Conservation (phyloP, 1,140 invertebrate species). For the Camponotus pennsylvanicus region DNA sequence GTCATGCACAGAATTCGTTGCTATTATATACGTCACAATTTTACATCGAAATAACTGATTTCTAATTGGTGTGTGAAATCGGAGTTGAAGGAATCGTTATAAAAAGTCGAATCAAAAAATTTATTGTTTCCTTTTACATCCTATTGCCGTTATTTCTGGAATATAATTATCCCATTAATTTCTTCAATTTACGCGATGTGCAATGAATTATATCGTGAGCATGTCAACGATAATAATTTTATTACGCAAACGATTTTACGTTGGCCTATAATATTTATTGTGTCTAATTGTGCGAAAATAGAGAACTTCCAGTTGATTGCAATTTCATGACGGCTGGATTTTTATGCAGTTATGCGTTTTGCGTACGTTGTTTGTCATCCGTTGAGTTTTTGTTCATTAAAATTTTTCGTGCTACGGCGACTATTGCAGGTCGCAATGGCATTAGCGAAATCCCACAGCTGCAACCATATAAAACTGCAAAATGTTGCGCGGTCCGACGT, state of each 20-base stretch:
- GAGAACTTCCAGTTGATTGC: conserved; percentile 58
- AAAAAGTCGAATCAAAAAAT: not conserved
- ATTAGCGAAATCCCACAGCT: conserved; percentile 54
- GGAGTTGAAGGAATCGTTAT: too few relatives aligned
- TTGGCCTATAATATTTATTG: conserved; percentile 49
- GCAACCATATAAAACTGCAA: conserved; percentile 35
- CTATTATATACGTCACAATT: too few relatives aligned
- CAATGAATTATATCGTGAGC: conserved; percentile 26
- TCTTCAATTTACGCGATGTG: conserved; percentile 37
- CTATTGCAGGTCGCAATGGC: conserved; percentile 38
- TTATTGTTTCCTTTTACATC: not conserved
- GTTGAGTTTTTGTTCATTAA: conserved; percentile 60
- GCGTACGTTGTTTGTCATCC: conserved; percentile 47
- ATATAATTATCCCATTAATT: conserved; percentile 18
- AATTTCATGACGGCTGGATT: conserved; percentile 54
- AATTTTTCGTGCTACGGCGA: conserved; percentile 46
- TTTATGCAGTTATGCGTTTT: conserved; percentile 52
- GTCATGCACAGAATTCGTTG: not conserved
- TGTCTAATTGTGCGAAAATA: conserved; percentile 55
- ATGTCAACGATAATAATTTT: conserved; percentile 19
- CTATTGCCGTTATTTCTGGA: not conserved
- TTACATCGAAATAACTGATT: too few relatives aligned
- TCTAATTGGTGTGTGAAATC: too few relatives aligned
- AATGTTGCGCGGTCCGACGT: not conserved
- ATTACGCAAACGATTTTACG: conserved; percentile 40